A percentile compares a stretch with the other conserved stretches of the same genome.
Conservation (phyloP, 1,140 invertebrate genomes). For the Asobara japonica region DNA sequence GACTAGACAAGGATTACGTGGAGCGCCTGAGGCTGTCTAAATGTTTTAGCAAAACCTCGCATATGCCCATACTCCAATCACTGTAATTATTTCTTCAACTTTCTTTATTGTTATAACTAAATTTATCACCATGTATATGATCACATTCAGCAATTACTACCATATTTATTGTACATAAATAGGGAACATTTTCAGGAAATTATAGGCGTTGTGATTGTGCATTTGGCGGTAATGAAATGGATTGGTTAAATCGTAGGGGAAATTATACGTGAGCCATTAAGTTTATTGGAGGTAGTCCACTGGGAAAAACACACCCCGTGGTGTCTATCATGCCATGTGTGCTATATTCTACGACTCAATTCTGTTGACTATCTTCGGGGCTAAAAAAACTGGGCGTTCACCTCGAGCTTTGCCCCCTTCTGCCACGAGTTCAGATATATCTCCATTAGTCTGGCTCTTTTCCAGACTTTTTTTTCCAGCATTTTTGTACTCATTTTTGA, state of each 20-base stretch:
- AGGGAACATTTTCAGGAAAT: neutral
- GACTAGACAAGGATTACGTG: too few species aligned
- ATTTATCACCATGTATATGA: too few species aligned
- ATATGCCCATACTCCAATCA: too few species aligned
- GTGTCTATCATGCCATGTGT: conserved; percentile 10
- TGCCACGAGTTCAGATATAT: conserved; percentile 25
- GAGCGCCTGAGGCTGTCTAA: too few species aligned
- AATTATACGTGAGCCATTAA: conserved; percentile 2
- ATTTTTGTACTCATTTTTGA: neutral
- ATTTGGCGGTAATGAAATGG: neutral
- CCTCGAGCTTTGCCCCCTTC: conserved; percentile 11
- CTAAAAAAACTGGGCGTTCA: conserved; percentile 3
- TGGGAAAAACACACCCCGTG: conserved; percentile 14
- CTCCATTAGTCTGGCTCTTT: conserved; percentile 14
- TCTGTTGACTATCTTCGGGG: neutral
- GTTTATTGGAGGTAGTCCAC: conserved; percentile 3
- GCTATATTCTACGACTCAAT: neutral
- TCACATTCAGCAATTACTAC: neutral
- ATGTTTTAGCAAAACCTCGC: too few species aligned
- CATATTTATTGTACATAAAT: neutral
- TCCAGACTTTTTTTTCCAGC: neutral
- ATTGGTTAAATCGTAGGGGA: neutral
- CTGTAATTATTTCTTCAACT: too few species aligned
- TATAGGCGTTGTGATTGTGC: neutral
- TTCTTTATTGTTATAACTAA: too few species aligned